Base-by-base conservation (phyloP, 2,113 vertebrate genomes). In the Cepphus grylle region DNA sequence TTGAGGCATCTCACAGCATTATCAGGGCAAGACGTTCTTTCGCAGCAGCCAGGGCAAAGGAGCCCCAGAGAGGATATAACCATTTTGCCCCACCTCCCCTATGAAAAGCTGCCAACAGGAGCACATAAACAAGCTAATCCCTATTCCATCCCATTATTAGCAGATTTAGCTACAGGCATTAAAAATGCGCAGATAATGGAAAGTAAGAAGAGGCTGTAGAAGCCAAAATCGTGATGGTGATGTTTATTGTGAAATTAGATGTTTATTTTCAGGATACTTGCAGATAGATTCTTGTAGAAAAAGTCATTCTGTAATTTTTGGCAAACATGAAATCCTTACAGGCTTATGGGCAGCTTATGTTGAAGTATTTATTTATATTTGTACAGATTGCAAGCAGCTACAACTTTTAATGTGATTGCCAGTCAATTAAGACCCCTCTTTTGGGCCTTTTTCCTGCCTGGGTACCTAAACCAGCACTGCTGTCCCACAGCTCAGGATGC, bases 51-150 rank as follows among this genome's bases (percentile, higher is more conserved):
- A 53, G 40, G 38, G 81, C 77, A 88, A 77, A 81, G 55, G 8
- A 93, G 9, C 56, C 58, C 34, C 25, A 62, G 58, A 56, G 65
- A 87, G 27, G 25, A 80, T 38, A 69, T 62, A 76, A 93, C 58
- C 5, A 69, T 93, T 83, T 81, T 91, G 49, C 49, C 91, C 78
- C 73, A 91, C 32, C 69, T 72, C 25, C 36, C 50, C 56, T 58
- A 40, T 27, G 62, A 87, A 90, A 91, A 91, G 62, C 78, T 3
- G 10, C 58, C 66, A 81, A 42, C 19, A 2, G 73, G 26, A 93
- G 61, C 69, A 79, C 70, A 88, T 81, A 96, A 94, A 92, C 88
- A 96, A 92, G 70, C 81, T 89, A 96, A 94, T 95, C 77, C 66
- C 58, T 69, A 22, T 84, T 86, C 65, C 80, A 87, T 79, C 43